Percentiles rank a stretch among this genome's conserved stretches.
phyloP scores from a whole-genome alignment of 2,888 invertebrate genomes.

The Creontiades dilutus region DNA sequence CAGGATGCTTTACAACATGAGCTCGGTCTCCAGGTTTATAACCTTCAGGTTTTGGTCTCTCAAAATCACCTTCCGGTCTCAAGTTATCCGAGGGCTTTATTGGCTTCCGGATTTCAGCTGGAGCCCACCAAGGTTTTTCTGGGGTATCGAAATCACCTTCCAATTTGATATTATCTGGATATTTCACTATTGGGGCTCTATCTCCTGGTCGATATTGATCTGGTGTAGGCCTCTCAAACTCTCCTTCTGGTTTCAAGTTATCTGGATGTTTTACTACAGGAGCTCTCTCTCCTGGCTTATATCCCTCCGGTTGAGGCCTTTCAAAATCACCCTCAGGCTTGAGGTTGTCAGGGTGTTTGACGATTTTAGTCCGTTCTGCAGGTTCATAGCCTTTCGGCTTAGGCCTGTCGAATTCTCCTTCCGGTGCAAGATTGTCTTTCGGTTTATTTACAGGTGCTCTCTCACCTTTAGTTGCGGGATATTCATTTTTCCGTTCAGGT shows the following conservation, averaged over 20 bases:
- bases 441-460: slow-evolving; percentile 76
- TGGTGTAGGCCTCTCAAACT: slow-evolving; percentile 79
- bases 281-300: slow-evolving; percentile 81
- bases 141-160: slow-evolving; percentile 78
- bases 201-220: slow-evolving; percentile 79
- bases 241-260: slow-evolving; percentile 81
- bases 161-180: slow-evolving; percentile 81
- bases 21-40: slow-evolving; percentile 79
- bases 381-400: slow-evolving; percentile 77
- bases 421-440: slow-evolving; percentile 78
- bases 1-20: slow-evolving; percentile 78
- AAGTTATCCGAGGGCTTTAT: slow-evolving; percentile 80
- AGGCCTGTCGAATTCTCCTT: slow-evolving; percentile 78
- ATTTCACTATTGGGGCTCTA: slow-evolving; percentile 79
- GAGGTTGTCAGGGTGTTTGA: slow-evolving; percentile 78
- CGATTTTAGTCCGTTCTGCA: slow-evolving; percentile 77
- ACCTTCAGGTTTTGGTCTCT: slow-evolving; percentile 79
- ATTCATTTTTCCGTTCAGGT: slow-evolving; percentile 24
- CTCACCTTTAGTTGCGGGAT: slow-evolving; percentile 78
- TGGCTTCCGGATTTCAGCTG: slow-evolving; percentile 78
- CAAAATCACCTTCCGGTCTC: slow-evolving; percentile 80
- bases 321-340: slow-evolving; percentile 82
- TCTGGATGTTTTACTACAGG: slow-evolving; percentile 79
- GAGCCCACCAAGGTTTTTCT: slow-evolving; percentile 78
- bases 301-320: slow-evolving; percentile 76